Conservation (phyloP, 1,140 invertebrate species). For the Zaprionus camerounensis region DNA sequence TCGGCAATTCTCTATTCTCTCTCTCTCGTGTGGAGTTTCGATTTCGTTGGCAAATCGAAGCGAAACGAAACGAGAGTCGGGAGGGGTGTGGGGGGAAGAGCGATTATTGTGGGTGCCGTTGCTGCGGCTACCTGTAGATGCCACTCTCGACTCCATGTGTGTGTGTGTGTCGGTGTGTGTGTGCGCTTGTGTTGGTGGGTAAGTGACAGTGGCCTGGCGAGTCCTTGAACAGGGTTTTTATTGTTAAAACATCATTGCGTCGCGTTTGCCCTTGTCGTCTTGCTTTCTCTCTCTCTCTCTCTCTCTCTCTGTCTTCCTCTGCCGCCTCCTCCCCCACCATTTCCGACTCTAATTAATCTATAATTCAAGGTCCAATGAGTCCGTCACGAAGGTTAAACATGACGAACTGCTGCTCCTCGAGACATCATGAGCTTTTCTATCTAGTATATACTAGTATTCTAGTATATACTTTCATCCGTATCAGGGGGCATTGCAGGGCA, state of each 20-base stretch:
- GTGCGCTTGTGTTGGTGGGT: constrained; percentile 18
- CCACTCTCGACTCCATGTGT: constrained; percentile 35
- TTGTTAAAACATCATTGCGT: constrained; percentile 43
- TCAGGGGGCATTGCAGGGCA: constrained; percentile 5
- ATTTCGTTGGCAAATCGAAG: constrained; percentile 80
- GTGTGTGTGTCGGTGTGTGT: not conserved
- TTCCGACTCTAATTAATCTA: constrained; percentile 77
- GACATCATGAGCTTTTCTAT: constrained; percentile 21
- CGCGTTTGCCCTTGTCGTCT: constrained; percentile 23
- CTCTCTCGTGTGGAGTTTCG: constrained; percentile 68
- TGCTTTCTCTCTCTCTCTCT: constrained; percentile 7
- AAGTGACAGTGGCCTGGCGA: constrained; percentile 39
- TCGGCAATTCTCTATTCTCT: constrained; percentile 7
- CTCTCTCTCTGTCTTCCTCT: not conserved
- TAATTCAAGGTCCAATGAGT: constrained; percentile 76
- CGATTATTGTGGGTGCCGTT: constrained; percentile 63
- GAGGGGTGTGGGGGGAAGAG: constrained; percentile 17
- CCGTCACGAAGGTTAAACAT: constrained; percentile 71
- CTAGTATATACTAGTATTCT: not conserved
- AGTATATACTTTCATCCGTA: not conserved
- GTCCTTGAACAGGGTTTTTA: constrained; percentile 71
- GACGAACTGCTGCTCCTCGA: constrained; percentile 38
- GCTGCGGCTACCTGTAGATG: constrained; percentile 83
- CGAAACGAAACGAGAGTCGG: not conserved
- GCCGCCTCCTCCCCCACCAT: constrained; percentile 19